phyloP scores from a whole-genome alignment of 2,113 vertebrate genomes.

The Ptilonorhynchus violaceus region DNA sequence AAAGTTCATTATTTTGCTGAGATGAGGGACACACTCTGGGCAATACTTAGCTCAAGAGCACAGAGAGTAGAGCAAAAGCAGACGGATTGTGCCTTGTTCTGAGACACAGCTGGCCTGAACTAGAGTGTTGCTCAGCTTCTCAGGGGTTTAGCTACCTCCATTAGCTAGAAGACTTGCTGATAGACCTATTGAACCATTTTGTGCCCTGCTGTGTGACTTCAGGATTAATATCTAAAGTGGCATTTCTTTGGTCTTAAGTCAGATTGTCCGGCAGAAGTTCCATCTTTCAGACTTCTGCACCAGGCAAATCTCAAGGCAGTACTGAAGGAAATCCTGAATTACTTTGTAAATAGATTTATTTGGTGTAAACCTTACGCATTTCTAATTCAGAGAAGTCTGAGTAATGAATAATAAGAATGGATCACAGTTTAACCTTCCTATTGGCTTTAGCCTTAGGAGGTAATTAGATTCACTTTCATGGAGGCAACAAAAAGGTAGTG shows the following conservation, averaged over 20 bases:
- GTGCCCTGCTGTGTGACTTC: background rate
- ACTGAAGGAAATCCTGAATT: background rate
- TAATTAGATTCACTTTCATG: background rate
- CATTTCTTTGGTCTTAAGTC: background rate
- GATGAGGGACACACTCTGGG: background rate
- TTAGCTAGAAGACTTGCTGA: background rate
- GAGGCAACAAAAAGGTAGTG: background rate
- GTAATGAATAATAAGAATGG: background rate
- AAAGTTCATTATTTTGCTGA: background rate
- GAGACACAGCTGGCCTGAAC: background rate
- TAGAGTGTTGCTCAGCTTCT: background rate
- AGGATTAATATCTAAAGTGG: background rate
- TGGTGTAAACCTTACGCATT: background rate
- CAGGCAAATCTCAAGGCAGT: background rate
- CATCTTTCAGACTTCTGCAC: background rate
- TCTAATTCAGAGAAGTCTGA: background rate
- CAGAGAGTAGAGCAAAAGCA: background rate
- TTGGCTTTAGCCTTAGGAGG: background rate
- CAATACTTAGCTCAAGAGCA: background rate
- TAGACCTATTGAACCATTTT: background rate
- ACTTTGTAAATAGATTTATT: background rate
- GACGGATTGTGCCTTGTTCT: background rate
- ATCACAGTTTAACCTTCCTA: slow-evolving; percentile 17
- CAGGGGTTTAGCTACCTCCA: background rate
- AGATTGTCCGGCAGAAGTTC: background rate